Base-by-base conservation (phyloP, 2,797 vertebrate genomes). In the Molothrus aeneus region DNA sequence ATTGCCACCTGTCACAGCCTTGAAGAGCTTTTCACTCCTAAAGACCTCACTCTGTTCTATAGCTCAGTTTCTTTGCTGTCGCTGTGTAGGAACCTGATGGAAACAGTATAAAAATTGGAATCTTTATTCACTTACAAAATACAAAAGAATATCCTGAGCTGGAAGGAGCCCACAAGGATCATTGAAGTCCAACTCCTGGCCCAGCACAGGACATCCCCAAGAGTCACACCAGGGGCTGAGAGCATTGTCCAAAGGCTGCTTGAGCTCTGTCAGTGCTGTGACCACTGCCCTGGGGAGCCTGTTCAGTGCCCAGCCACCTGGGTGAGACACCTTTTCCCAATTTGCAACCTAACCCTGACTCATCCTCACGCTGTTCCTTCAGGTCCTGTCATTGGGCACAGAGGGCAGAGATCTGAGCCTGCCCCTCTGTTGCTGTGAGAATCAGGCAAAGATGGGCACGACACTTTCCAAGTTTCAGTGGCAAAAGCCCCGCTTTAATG, bases 151-250 rank as follows among this genome's bases (percentile, higher is more conserved):
- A 73, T n/a, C 13, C 26, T 0, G 2, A 54, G 22, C 9, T 61
- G 68, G 34, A 80, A 73, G 54, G 17, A 48, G 18, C 8, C 14
- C 32, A 18, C 10, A 54, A 25, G 21, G 11, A 34, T 26, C 31
- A 45, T 7, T 7, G 2, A 59, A 73, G 13, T n/a, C 11, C 2
- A 61, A 0, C 26, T 47, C 10, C 16, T 48, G 40, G 6, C 2
- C 40, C 19, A 19, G 29, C 43, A 42, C 16, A 24, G 40, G 22
- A 53, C 26, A 66, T 25, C 11, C 22, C 26, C 47, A 42, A 32
- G 53, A 21, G 54, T 36, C 34, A 47, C 22, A 21, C 5, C 53
- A 11, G 1, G 24, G 26, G 1, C 4, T 14, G 15, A 34, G 21
- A 53, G 45, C 19, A 14, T 3, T 40, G 47, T 17, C 34, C 45